Percentiles rank a stretch among this genome's conserved stretches.
phyloP scores from a whole-genome alignment of 2,888 invertebrate species.

The Deroplatys truncata region DNA sequence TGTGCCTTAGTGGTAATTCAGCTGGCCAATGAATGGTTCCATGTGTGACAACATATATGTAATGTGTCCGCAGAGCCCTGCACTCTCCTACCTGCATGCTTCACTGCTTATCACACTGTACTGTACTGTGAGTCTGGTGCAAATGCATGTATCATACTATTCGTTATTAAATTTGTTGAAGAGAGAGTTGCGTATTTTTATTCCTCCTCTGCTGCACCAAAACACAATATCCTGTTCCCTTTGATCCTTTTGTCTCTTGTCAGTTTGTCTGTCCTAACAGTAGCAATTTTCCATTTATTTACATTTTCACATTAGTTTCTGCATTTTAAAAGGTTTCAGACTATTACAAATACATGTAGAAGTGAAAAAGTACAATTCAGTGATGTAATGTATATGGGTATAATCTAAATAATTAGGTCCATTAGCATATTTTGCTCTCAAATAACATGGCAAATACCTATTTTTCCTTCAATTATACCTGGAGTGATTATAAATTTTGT shows the following conservation, averaged over 20 bases:
- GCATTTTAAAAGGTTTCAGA: not conserved
- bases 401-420: not conserved
- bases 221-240: conserved; percentile 3
- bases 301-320: not conserved
- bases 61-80: conserved; percentile 17
- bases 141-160: conserved; percentile 28
- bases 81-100: conserved; percentile 29
- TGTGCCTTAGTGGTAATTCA: conserved; percentile 32
- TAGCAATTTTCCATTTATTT: not conserved
- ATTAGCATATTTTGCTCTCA: not conserved
- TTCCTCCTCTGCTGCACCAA: conserved; percentile 12
- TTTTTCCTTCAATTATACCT: not conserved
- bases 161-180: conserved; percentile 31
- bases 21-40: conserved; percentile 19
- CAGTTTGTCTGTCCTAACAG: not conserved
- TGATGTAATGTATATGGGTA: not conserved
- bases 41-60: not conserved
- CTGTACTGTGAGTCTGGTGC: conserved; percentile 24
- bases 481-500: not conserved
- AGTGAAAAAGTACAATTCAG: not conserved
- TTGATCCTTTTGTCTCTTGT: not conserved
- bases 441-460: not conserved
- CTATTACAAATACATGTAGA: not conserved
- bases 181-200: conserved; percentile 28
- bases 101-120: conserved; percentile 30